Evolutionary conservation across 2,888 invertebrate genomes (phyloP), one percentile per base, ranked within the genome.

Genomic region (Melikaiella ostensackeni): DNA sequence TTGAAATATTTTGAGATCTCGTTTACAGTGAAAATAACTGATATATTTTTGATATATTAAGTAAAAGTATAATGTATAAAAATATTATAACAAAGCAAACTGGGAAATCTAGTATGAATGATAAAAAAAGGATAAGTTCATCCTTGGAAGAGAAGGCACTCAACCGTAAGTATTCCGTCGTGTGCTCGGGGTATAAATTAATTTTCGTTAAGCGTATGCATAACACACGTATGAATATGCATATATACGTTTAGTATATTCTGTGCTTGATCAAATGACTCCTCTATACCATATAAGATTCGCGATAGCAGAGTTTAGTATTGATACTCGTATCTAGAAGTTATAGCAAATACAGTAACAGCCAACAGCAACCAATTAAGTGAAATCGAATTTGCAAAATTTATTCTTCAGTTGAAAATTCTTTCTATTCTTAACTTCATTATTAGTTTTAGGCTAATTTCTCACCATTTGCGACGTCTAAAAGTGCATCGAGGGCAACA

Each of bases 381-480:
- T 55, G 16, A 42, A n/a, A 9, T n/a, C 0, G n/a, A 50, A 50
- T 19, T 46, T 19, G 19, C n/a, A 46, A 7, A n/a, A 46, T 46
- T 46, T 7, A 46, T 46, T n/a, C n/a, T n/a, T n/a, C n/a, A n/a
- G n/a, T n/a, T n/a, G n/a, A n/a, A n/a, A n/a, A n/a, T n/a, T n/a
- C n/a, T n/a, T n/a, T n/a, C n/a, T n/a, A 46, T 46, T 16, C 11
- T 46, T 46, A 19, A 19, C 5, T 46, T 46, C 11, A 46, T 19
- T 16, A 19, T 19, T 55, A 11, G 6, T 21, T 55, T n/a, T 0
- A 55, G 19, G 21, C 5, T 42, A 5, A 16, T 27, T n/a, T 46
- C 91, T 89, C 92, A 96, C 96, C 95, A 91, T 94, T 92, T 88
- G 95, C 94, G 82, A 96, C 94, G 88, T 95, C 95, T 70, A 94